phyloP scores from a whole-genome alignment of 1,140 invertebrate species.

The Scaptomyza graminum region DNA sequence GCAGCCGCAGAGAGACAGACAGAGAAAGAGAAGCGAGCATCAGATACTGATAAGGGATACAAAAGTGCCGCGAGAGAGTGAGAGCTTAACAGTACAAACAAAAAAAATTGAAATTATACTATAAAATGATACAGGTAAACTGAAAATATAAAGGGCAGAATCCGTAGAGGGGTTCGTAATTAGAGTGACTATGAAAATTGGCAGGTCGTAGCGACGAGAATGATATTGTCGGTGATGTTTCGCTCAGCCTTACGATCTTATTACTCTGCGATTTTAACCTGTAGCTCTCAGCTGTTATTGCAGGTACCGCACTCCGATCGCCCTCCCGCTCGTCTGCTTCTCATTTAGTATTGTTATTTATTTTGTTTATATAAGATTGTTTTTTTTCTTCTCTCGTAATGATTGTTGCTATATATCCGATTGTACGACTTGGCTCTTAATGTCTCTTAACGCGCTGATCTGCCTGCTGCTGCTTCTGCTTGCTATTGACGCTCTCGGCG shows the following conservation, averaged over 20 bases:
- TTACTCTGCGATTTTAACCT: conserved; percentile 24
- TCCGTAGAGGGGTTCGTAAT: conserved; percentile 36
- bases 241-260: conserved; percentile 46
- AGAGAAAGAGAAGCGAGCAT: conserved; percentile 26
- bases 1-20: conserved; percentile 20
- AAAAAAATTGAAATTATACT: neutral
- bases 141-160: neutral
- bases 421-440: conserved; percentile 42
- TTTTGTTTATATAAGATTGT: conserved; percentile 59
- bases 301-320: conserved; percentile 6
- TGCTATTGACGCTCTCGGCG: conserved; percentile 10
- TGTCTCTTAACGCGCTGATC: conserved; percentile 26
- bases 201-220: conserved; percentile 38
- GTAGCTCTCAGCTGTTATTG: conserved; percentile 35
- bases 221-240: conserved; percentile 31
- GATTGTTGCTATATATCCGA: conserved; percentile 52
- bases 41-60: conserved; percentile 38
- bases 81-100: neutral
- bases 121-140: conserved; percentile 25
- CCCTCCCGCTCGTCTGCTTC: conserved; percentile 4
- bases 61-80: conserved; percentile 10
- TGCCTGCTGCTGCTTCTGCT: neutral
- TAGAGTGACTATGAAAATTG: conserved; percentile 69
- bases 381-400: conserved; percentile 29
- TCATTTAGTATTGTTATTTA: conserved; percentile 59